Conservation (phyloP, 2,113 vertebrate genomes). For the Brevimyrus niger region DNA sequence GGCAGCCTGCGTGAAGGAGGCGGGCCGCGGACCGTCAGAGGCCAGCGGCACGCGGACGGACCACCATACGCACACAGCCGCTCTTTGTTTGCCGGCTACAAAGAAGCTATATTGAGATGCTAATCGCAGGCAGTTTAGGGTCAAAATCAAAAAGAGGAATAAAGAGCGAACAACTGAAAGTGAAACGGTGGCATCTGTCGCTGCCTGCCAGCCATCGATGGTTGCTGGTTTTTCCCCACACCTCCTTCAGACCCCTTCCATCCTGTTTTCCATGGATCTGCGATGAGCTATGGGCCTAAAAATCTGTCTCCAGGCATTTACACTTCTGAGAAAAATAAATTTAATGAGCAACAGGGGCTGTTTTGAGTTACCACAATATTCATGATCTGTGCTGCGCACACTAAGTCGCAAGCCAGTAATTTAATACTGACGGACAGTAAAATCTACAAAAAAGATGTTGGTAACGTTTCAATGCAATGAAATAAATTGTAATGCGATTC, state of each 20-base stretch:
- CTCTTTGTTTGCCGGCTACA: constrained; percentile 60
- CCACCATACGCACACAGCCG: constrained; percentile 49
- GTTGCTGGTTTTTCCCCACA: not conserved
- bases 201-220: not conserved
- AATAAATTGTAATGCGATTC: not conserved
- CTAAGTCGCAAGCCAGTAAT: not conserved
- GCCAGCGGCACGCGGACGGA: not conserved
- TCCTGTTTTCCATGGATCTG: not conserved
- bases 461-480: not conserved
- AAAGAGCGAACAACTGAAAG: not conserved
- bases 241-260: not conserved
- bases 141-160: constrained; percentile 51
- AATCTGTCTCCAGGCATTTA: not conserved
- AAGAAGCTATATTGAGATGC: constrained; percentile 66
- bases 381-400: not conserved
- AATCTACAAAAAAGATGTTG: not conserved
- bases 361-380: not conserved
- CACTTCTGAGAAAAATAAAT: not conserved
- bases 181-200: not conserved
- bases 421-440: not conserved
- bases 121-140: constrained; percentile 60
- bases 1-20: not conserved
- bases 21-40: not conserved
- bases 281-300: not conserved
- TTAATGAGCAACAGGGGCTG: not conserved